These are phyloP conservation scores for Macaca mulatta DNA, from an alignment of 2,113 vertebrate genomes.

Conservation along the genomic window DNA sequence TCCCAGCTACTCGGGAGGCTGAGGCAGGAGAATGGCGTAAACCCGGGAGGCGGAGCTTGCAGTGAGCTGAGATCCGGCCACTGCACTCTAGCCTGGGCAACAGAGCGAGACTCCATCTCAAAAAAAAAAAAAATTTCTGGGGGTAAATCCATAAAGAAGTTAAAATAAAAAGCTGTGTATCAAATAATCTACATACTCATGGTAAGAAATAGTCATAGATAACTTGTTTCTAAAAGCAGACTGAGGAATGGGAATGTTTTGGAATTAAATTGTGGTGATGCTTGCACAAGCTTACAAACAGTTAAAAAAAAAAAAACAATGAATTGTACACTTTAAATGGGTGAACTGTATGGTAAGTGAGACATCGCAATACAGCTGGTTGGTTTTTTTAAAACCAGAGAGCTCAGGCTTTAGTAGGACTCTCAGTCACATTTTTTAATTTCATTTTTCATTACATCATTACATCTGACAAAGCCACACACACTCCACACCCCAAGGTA, in stretches of 20 bases:
- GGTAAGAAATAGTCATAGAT: neutral
- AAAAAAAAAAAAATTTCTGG: neutral
- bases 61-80: too few relatives aligned
- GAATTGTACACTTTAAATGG: neutral
- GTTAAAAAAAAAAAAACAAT: neutral
- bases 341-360: neutral
- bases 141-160: neutral
- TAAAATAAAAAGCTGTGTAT: neutral
- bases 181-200: neutral
- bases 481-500: neutral
- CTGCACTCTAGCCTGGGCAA: too few relatives aligned
- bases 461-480: neutral
- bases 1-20: too few relatives aligned
- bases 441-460: neutral
- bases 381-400: neutral
- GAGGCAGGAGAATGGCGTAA: too few relatives aligned
- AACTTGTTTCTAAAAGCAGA: slow-evolving; percentile 6
- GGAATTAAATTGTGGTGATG: neutral
- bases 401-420: neutral
- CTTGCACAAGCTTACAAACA: neutral
- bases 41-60: too few relatives aligned
- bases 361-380: neutral
- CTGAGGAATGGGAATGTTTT: neutral
- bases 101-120: too few relatives aligned
- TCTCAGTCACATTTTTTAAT: too few relatives aligned